Evolutionary conservation across 2,888 invertebrate genomes (phyloP), one percentile per base, ranked within the genome.

Genomic region (Bhutanitis thaidina): DNA sequence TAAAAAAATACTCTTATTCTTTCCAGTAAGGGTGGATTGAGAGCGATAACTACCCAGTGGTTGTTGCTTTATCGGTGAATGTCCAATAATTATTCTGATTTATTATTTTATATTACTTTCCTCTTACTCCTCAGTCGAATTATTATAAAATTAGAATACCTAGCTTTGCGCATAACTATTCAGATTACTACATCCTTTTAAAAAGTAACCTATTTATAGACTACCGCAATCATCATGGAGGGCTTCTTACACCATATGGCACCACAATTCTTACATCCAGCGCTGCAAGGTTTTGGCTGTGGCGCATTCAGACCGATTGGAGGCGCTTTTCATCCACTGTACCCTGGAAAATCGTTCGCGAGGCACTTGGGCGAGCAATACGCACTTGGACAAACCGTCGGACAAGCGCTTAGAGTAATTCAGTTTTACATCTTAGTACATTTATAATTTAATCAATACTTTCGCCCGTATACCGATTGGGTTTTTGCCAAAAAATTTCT

Each of bases 201-300:
- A 15, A n/a, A 29, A 40, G n/a, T 10, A 10, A 7, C 9, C n/a
- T 15, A 8, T 40, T 57, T 57, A 4, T 59, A 77, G 74, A 71
- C 56, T 55, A 60, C 53, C 29, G 48, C 57, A 48, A 53, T 59
- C 49, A 68, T 59, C 59, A 90, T 90, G 90, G 90, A 90, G 67
- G 90, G 90, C 10, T 90, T 90, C 65, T 80, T 90, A 51, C 90
- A 90, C 61, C 90, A 90, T 60, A 90, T 90, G 85, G 90, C 90
- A 10, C 90, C 90, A 49, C 90, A 90, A 72, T 90, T 90, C 59
- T 71, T 90, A 65, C 90, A 90, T 57, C 90, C 90, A 9, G 90
- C 90, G 7, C 71, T 90, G 65, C 90, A 90, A 64, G 82, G 88
- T 63, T 90, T 90, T 58, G 90, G 90, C 25, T 90, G 90, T 56